Evolutionary conservation across 2,888 invertebrate genomes (phyloP).

Genomic region (Chrysotoxum bicinctum): DNA sequence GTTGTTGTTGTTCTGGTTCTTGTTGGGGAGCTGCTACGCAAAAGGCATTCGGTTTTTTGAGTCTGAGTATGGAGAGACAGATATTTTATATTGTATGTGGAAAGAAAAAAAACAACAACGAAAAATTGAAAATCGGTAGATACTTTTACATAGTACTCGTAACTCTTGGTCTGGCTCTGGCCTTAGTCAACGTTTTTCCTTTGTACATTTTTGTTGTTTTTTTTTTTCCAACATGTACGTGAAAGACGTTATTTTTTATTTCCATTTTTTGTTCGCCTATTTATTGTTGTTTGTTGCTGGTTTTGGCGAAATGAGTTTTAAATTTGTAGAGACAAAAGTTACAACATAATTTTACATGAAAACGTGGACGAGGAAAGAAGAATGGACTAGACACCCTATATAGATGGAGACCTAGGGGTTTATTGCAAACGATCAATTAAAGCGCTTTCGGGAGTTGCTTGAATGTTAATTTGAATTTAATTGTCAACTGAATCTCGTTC

Average conservation of each 20-base stretch:
- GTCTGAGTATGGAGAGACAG: slow-evolving; percentile 22
- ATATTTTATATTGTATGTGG: slow-evolving; percentile 28
- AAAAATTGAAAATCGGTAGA: slow-evolving; percentile 20
- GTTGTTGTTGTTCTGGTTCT: not conserved
- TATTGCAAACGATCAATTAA: not conserved
- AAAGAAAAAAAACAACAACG: not conserved
- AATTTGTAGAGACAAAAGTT: slow-evolving; percentile 27
- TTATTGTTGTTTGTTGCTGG: not conserved
- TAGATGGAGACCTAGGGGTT: too few species aligned
- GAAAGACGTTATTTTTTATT: slow-evolving; percentile 10
- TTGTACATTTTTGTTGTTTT: not conserved
- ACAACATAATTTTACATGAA: not conserved
- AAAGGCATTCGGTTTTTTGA: slow-evolving; percentile 9
- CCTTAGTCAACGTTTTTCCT: slow-evolving; percentile 3
- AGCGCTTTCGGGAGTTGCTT: not conserved
- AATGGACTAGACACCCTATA: not conserved
- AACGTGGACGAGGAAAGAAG: not conserved
- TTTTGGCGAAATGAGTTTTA: slow-evolving; percentile 29
- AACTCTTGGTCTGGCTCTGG: not conserved
- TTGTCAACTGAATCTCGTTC: not conserved
- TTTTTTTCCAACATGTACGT: not conserved
- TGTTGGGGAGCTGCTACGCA: slow-evolving; percentile 12
- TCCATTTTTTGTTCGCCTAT: not conserved
- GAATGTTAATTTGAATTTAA: not conserved
- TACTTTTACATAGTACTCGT: slow-evolving; percentile 29